Conservation (phyloP, 1,140 invertebrate species). For the Danaus plexippus region DNA sequence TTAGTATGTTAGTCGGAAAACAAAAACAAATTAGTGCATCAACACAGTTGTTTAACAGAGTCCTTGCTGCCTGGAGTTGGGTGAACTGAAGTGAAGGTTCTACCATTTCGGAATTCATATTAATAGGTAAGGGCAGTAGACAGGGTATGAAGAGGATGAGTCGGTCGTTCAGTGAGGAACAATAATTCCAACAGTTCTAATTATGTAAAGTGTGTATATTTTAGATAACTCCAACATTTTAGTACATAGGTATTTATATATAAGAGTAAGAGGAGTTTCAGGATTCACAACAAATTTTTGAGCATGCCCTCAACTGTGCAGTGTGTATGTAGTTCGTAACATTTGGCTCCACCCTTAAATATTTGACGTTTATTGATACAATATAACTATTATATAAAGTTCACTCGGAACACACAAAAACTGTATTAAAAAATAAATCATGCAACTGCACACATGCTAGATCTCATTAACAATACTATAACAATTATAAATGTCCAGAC, state of each 20-base stretch:
- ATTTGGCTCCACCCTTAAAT: slow-evolving; percentile 6
- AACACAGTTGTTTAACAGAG: slow-evolving; percentile 2
- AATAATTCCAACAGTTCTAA: slow-evolving; percentile 20
- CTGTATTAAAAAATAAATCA: slow-evolving; percentile 39
- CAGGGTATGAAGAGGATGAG: neutral
- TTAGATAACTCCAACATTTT: slow-evolving; percentile 24
- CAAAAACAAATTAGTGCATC: slow-evolving; percentile 29
- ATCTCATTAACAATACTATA: slow-evolving; percentile 31
- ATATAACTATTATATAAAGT: no score
- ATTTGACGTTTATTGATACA: no score
- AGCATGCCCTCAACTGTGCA: slow-evolving; percentile 61
- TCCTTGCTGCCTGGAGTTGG: no score
- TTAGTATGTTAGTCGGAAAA: slow-evolving; percentile 43
- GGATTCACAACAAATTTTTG: slow-evolving; percentile 47
- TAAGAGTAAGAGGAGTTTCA: slow-evolving; percentile 31
- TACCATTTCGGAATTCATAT: slow-evolving; percentile 5
- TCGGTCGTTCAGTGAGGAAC: slow-evolving; percentile 3
- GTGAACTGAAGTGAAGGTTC: no score
- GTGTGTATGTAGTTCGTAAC: slow-evolving; percentile 35
- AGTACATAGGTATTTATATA: slow-evolving; percentile 21
- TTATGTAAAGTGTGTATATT: slow-evolving; percentile 29
- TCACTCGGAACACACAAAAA: no score
- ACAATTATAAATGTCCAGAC: slow-evolving; percentile 1
- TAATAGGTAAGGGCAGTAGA: slow-evolving; percentile 5
- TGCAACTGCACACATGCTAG: slow-evolving; percentile 55